phyloP scores from a whole-genome alignment of 1,140 invertebrate species.

The Mizuhopecten yessoensis region DNA sequence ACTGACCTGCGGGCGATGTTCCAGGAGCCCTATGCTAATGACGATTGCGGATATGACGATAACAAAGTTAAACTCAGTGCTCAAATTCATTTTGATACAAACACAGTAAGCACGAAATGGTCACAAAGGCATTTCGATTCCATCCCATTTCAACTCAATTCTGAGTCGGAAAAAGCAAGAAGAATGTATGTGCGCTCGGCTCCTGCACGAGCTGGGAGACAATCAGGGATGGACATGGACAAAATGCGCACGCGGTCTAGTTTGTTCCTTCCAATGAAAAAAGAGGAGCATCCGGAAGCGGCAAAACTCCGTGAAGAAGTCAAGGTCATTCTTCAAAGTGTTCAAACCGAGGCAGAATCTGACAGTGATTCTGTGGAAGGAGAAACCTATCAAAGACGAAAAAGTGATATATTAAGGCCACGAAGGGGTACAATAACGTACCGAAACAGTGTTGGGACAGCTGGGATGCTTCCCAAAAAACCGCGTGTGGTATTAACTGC shows the following conservation, averaged over 20 bases:
- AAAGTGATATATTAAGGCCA: not conserved
- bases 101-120: constrained; percentile 71
- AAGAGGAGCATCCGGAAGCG: constrained; percentile 73
- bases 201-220: constrained; percentile 69
- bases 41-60: constrained; percentile 71
- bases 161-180: constrained; percentile 74
- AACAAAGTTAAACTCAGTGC: constrained; percentile 72
- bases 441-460: constrained; percentile 26
- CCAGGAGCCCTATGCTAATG: constrained; percentile 76
- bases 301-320: constrained; percentile 75
- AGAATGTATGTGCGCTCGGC: constrained; percentile 74
- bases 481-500: constrained; percentile 57
- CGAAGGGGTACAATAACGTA: constrained; percentile 48
- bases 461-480: constrained; percentile 43
- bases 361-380: constrained; percentile 57
- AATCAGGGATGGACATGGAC: constrained; percentile 60
- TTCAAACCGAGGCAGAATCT: constrained; percentile 67
- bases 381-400: not conserved
- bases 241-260: constrained; percentile 72
- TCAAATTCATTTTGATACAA: constrained; percentile 76
- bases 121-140: constrained; percentile 60
- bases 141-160: constrained; percentile 71
- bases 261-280: constrained; percentile 75
- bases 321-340: constrained; percentile 74
- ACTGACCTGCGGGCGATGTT: constrained; percentile 80